Evolutionary conservation across 2,797 vertebrate genomes (phyloP), one percentile per base, ranked within the genome.

Genomic region (Brachyalestes nurse): DNA sequence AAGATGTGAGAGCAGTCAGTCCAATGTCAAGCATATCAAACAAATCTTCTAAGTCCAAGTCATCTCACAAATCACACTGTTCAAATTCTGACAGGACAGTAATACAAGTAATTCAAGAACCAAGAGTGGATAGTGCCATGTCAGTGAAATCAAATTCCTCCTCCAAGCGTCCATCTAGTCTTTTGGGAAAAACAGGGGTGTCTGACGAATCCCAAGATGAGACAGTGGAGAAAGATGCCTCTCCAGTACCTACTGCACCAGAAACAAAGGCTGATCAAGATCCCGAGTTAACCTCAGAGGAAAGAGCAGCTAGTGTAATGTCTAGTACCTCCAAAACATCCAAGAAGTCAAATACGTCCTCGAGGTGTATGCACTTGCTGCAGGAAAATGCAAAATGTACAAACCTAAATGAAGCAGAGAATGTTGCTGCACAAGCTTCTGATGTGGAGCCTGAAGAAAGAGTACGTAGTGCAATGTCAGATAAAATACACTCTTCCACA

Each of bases 31-130:
- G 8, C 19, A 64, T 23, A 71, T 72, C 84, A 81, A 57, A 79
- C 66, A 57, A 58, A 71, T 65, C 84, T 74, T 40, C 78, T 60
- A 57, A 51, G 49, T 82, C 47, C 8, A 84, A n/a, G 19, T 66
- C 62, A 9, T 82, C 73, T 47, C 21, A 62, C 47, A 83, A 72
- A 67, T 81, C 79, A 80, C 83, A 83, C 66, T 45, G 49, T 65
- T 83, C 76, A 74, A 86, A 88, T 16, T 58, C 77, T 17, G 92
- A 92, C 23, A 88, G 16, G 17, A 62, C 69, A 19, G 88, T 77
- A 23, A 81, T 60, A 0, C 83, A 72, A 12, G 19, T 58, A 28
- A 13, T 86, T 86, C 38, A 74, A 81, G 89, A 86, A 0, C 77
- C 84, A 53, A 81, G 88, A 0, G 0, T 86, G 73, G 5, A 5